Evolutionary conservation across 2,113 vertebrate species (phyloP).

Genomic region (Sterrhoptilus dennistouni): DNA sequence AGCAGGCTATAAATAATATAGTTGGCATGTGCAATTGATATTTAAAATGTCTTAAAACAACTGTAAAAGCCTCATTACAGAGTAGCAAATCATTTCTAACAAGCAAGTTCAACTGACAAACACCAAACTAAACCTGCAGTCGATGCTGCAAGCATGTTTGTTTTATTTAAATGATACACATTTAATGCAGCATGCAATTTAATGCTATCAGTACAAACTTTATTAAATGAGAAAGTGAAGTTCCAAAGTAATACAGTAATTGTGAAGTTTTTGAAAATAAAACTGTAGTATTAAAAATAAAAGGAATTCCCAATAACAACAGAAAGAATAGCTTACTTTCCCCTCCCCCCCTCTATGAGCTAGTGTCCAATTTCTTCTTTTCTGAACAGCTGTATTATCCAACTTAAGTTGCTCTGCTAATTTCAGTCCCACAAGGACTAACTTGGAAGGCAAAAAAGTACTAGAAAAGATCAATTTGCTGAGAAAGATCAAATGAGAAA

Average conservation of each 20-base stretch:
- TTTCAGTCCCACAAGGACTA: slow-evolving; percentile 81
- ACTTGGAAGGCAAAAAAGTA: slow-evolving; percentile 79
- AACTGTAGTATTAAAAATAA: neutral
- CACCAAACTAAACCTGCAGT: slow-evolving; percentile 52
- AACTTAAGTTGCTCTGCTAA: slow-evolving; percentile 83
- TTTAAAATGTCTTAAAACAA: slow-evolving; percentile 71
- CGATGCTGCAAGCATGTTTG: neutral
- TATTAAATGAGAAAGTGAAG: neutral
- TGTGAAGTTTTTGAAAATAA: slow-evolving; percentile 32
- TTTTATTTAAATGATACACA: slow-evolving; percentile 29
- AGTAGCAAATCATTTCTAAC: slow-evolving; percentile 74
- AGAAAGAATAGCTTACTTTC: slow-evolving; percentile 60
- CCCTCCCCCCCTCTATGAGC: slow-evolving; percentile 52
- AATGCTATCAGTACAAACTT: neutral
- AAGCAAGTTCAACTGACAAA: slow-evolving; percentile 66
- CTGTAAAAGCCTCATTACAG: slow-evolving; percentile 72
- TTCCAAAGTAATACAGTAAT: slow-evolving; percentile 18
- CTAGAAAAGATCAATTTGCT: slow-evolving; percentile 84
- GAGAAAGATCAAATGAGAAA: slow-evolving; percentile 86
- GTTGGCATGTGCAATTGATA: slow-evolving; percentile 71
- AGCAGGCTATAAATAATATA: slow-evolving; percentile 75
- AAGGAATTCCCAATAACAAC: slow-evolving; percentile 37
- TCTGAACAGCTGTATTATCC: slow-evolving; percentile 81
- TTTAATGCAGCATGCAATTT: slow-evolving; percentile 34
- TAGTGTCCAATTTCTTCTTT: slow-evolving; percentile 78